A percentile compares a stretch with the other conserved stretches of the same genome.
Conservation (phyloP, 2,888 invertebrate species). For the Diabrotica balteata region DNA sequence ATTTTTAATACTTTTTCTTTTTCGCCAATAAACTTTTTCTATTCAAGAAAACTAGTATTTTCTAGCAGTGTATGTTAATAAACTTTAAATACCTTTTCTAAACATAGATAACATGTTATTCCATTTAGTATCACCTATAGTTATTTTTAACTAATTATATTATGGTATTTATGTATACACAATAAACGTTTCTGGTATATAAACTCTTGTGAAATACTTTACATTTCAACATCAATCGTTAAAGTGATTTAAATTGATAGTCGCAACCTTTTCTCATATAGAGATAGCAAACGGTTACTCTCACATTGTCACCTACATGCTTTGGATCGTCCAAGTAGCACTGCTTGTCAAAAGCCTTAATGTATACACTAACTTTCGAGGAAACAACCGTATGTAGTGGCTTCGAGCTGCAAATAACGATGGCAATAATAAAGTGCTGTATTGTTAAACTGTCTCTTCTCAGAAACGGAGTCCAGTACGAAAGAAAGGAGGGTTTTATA, state of each 20-base stretch:
- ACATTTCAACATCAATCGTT: background rate
- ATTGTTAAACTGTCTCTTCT: slow-evolving; percentile 47
- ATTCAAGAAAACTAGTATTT: too few species aligned
- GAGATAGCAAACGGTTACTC: slow-evolving; percentile 10
- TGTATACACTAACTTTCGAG: slow-evolving; percentile 34
- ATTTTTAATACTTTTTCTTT: too few species aligned
- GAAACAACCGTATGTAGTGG: slow-evolving; percentile 32
- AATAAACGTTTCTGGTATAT: background rate
- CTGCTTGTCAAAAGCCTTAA: slow-evolving; percentile 32
- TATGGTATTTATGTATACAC: slow-evolving; percentile 9
- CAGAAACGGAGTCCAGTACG: slow-evolving; percentile 42
- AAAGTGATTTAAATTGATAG: slow-evolving; percentile 16
- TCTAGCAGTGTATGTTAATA: too few species aligned
- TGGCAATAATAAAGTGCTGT: slow-evolving; percentile 53
- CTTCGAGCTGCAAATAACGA: slow-evolving; percentile 46
- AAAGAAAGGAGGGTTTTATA: slow-evolving; percentile 5
- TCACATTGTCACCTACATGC: slow-evolving; percentile 29
- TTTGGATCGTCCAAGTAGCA: slow-evolving; percentile 24
- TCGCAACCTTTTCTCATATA: slow-evolving; percentile 15
- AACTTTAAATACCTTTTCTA: too few species aligned
- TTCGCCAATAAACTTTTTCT: too few species aligned
- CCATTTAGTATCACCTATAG: too few species aligned
- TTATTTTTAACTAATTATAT: slow-evolving; percentile 2
- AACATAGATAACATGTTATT: too few species aligned
- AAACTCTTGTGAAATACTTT: background rate